Base-by-base conservation (phyloP, 2,888 invertebrate genomes). In the Sympetrum striolatum region DNA sequence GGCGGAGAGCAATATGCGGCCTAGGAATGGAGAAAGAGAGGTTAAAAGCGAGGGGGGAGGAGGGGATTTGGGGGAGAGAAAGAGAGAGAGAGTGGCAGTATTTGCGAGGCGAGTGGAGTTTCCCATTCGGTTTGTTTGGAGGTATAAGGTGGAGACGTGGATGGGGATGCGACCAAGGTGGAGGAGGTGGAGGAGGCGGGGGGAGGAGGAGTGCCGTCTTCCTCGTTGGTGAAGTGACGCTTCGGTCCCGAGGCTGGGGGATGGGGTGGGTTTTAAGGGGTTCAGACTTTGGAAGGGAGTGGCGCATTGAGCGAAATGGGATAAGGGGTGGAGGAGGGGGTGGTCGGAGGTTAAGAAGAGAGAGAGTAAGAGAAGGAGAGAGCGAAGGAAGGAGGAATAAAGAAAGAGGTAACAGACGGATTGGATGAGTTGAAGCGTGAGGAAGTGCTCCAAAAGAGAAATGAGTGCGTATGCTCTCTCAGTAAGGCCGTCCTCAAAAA, bases 81-180 rank as follows among this genome's bases (percentile, higher is more conserved):
- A n/a, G 48, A n/a, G 80, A 39, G 58, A 53, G 31, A 37, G 37
- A 15, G 25, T 2, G 18, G 86, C n/a, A 86, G 60, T 86, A 86
- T 86, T 86, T 86, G 86, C 86, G 37, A 53, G 82, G 82, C 82
- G 86, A 86, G 86, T 60, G 37, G 86, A 58, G 86, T 58, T 86
- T 86, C 86, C 86, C 86, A 64, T 86, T 86, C 86, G 86, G 86
- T 86, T 86, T 86, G 86, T 86, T 86, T 86, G 86, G 86, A 86
- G 86, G 86, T 86, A 86, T 86, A 86, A 86, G 86, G 86, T 86
- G 86, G 86, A 86, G 86, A 86, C 86, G 60, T 35, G 86, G 86
- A 86, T 82, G 82, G 82, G 82, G 58, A 35, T 58, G 37, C 35
- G 60, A 86, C 58, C 37, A 22, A 3, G 60, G 60, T 31, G 86